phyloP scores from a whole-genome alignment of 2,113 vertebrate species.

The Aspidoscelis tigris region DNA sequence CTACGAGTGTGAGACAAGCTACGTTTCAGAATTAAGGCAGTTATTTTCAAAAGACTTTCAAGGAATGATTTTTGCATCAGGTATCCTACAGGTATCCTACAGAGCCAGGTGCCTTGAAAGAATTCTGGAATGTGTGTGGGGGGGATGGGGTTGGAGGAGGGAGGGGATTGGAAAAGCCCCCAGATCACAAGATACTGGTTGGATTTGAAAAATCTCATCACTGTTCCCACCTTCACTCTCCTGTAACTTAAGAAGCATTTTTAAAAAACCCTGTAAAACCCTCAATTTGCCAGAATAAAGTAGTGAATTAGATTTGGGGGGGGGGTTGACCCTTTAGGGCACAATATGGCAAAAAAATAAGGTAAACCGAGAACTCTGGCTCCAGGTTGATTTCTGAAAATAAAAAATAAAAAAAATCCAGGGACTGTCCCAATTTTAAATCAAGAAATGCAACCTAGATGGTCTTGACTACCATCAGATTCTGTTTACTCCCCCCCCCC shows the following conservation, averaged over 20 bases:
- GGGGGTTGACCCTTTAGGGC: slow-evolving; percentile 47
- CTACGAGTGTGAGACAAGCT: too few relatives aligned
- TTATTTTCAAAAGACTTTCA: too few relatives aligned
- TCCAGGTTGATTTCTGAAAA: slow-evolving; percentile 48
- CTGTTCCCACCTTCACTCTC: not conserved
- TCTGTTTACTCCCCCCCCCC: too few relatives aligned
- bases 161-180: slow-evolving; percentile 37
- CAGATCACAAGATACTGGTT: not conserved
- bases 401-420: slow-evolving; percentile 52
- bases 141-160: not conserved
- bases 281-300: not conserved
- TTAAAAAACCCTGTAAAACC: not conserved
- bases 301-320: not conserved
- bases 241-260: not conserved
- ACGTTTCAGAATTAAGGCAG: too few relatives aligned
- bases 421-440: slow-evolving; percentile 46
- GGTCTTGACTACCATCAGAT: not conserved
- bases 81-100: too few relatives aligned
- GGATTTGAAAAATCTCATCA: not conserved
- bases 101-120: too few relatives aligned
- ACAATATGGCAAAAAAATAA: slow-evolving; percentile 53
- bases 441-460: slow-evolving; percentile 66
- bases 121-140: too few relatives aligned
- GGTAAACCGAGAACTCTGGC: slow-evolving; percentile 46
- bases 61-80: too few relatives aligned